A percentile compares a stretch with the other conserved stretches of the same genome.
phyloP scores from a whole-genome alignment of 2,113 vertebrate species.

The Caracal caracal region DNA sequence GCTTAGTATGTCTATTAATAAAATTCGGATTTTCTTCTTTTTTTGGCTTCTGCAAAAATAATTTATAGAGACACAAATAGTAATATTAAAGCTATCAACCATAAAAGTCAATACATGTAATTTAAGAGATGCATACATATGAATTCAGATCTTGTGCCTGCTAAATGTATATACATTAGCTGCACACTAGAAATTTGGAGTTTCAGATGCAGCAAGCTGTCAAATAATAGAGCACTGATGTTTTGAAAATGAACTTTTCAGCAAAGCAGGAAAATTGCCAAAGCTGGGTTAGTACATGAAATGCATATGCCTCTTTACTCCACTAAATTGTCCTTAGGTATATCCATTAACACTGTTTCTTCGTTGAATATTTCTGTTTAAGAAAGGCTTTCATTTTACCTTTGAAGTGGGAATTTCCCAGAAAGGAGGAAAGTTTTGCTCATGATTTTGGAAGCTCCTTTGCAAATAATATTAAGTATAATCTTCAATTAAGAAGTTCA shows the following conservation, averaged over 20 bases:
- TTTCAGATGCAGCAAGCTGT: constrained; percentile 76
- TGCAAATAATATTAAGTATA: constrained; percentile 56
- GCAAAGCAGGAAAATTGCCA: constrained; percentile 45
- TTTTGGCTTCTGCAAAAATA: constrained; percentile 79
- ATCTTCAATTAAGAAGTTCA: constrained; percentile 56
- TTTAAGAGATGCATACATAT: constrained; percentile 79
- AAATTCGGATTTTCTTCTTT: constrained; percentile 75
- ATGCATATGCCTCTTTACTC: not conserved
- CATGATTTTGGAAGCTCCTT: constrained; percentile 47
- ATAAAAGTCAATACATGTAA: constrained; percentile 82
- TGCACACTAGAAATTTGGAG: constrained; percentile 77
- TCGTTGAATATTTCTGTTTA: constrained; percentile 21
- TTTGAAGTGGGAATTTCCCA: constrained; percentile 57
- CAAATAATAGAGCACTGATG: constrained; percentile 69
- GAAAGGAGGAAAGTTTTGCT: constrained; percentile 12
- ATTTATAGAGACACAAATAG: constrained; percentile 85
- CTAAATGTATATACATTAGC: constrained; percentile 79
- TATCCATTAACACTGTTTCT: not conserved
- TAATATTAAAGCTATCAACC: constrained; percentile 84
- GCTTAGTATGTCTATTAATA: constrained; percentile 80
- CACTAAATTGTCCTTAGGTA: constrained; percentile 42
- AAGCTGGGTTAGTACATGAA: constrained; percentile 54
- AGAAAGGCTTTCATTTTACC: constrained; percentile 51
- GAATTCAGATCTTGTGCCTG: constrained; percentile 79
- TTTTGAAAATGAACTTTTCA: constrained; percentile 78